These are phyloP conservation scores for Cheirogaleus major DNA, from an alignment of 2,797 vertebrate species.

Conservation along the genomic window DNA sequence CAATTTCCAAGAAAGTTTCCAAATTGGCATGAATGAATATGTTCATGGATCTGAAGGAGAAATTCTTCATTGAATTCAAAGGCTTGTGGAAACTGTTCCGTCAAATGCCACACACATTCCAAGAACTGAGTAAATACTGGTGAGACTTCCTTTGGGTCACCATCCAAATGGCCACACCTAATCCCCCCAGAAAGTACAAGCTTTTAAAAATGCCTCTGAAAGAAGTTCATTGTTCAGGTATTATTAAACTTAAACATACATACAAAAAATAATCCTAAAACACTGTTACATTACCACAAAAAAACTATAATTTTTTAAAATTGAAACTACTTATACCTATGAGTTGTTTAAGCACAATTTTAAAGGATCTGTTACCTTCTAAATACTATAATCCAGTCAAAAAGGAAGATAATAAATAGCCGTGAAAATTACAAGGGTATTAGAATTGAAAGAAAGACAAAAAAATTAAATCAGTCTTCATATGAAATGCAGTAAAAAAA, in stretches of 20 bases:
- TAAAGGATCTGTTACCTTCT: not conserved
- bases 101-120: constrained; percentile 97
- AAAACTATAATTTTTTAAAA: not conserved
- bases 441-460: not conserved
- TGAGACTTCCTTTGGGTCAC: constrained; percentile 96
- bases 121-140: constrained; percentile 98
- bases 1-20: constrained; percentile 98
- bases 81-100: constrained; percentile 95
- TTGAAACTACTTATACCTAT: not conserved
- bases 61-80: constrained; percentile 98
- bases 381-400: not conserved
- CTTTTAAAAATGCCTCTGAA: constrained; percentile 52
- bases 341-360: constrained; percentile 9
- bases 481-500: not conserved
- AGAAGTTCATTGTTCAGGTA: constrained; percentile 17
- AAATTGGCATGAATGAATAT: constrained; percentile 98
- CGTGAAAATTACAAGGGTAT: not conserved
- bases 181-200: constrained; percentile 44
- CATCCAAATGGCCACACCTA: constrained; percentile 97
- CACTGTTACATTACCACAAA: not conserved
- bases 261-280: not conserved
- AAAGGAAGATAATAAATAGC: not conserved
- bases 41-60: constrained; percentile 98
- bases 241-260: constrained; percentile 36
- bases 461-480: not conserved